phyloP scores from a whole-genome alignment of 35 echinoderm and acorn worm species.

The Ophioderma brevispina region DNA sequence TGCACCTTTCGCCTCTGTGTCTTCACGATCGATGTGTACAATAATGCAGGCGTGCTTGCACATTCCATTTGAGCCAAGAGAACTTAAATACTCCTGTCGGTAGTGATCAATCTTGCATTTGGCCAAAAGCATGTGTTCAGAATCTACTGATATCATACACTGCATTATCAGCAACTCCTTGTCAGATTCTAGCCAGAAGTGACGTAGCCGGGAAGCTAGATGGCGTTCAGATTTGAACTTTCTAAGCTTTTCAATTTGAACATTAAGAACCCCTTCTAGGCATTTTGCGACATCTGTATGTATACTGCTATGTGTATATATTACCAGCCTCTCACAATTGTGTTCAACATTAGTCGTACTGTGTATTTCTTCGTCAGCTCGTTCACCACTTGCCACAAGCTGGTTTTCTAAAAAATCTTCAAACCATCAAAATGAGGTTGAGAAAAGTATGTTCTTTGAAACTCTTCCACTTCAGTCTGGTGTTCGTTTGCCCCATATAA shows the following conservation, averaged over 20 bases:
- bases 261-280: background rate
- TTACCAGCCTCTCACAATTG: background rate
- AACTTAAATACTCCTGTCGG: background rate
- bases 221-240: conserved; percentile 39
- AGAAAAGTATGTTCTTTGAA: conserved; percentile 12
- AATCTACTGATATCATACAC: conserved; percentile 23
- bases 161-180: conserved; percentile 25
- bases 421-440: conserved; percentile 13
- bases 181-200: background rate
- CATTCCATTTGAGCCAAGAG: background rate
- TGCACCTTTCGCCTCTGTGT: background rate
- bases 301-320: conserved; percentile 39
- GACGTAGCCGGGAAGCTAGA: background rate
- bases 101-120: conserved; percentile 16
- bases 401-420: background rate
- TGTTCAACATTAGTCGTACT: background rate
- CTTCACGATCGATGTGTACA: conserved; percentile 23
- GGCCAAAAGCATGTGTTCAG: conserved; percentile 32
- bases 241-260: conserved; percentile 29
- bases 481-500: background rate
- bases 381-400: no score
- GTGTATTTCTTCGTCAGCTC: no score
- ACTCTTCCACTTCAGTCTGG: background rate
- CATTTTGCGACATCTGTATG: conserved; percentile 3
- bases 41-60: conserved; percentile 28